phyloP scores from a whole-genome alignment of 2,113 vertebrate genomes.

The Percopsis transmontana region DNA sequence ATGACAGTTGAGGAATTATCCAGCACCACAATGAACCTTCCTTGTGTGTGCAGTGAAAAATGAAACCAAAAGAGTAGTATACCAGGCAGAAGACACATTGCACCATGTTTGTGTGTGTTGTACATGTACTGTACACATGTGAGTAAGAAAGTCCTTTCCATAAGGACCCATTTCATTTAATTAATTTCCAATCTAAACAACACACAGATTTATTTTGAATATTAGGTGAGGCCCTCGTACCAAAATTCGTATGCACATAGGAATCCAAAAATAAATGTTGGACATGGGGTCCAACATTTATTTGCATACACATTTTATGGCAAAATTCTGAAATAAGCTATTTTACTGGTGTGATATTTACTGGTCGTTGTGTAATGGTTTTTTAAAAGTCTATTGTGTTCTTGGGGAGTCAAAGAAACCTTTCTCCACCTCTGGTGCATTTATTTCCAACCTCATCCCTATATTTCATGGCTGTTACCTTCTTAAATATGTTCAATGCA shows the following conservation, averaged over 20 bases:
- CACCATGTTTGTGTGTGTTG: too few species aligned
- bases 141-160: too few species aligned
- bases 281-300: not conserved
- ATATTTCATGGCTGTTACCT: not conserved
- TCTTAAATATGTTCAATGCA: not conserved
- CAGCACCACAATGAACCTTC: not conserved
- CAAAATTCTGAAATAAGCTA: not conserved
- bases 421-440: too few species aligned
- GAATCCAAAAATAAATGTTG: not conserved
- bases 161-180: too few species aligned
- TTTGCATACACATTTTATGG: too few species aligned
- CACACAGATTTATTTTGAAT: too few species aligned
- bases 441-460: not conserved
- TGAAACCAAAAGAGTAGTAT: not conserved
- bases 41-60: not conserved
- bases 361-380: not conserved
- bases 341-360: not conserved
- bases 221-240: too few species aligned
- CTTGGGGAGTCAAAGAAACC: not conserved
- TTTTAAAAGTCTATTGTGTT: not conserved
- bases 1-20: not conserved
- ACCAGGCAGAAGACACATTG: not conserved
- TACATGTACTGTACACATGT: too few species aligned
- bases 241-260: too few species aligned
- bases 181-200: too few species aligned